phyloP scores from a whole-genome alignment of 2,113 vertebrate species.

The Opisthocomus hoazin region DNA sequence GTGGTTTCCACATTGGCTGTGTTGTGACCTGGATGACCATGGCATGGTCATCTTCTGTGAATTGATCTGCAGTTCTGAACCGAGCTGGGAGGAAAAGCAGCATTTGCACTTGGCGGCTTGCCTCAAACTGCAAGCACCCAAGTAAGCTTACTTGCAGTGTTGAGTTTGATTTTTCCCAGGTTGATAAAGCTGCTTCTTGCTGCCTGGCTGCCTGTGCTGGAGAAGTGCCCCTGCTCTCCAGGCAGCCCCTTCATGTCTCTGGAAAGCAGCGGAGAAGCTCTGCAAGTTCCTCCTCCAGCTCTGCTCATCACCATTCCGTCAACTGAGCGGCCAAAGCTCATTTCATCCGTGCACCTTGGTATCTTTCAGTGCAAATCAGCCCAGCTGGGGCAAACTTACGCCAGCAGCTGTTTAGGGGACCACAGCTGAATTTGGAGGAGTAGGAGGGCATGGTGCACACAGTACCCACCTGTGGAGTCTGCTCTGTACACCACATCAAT shows the following conservation, averaged over 20 bases:
- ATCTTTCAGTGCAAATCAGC: not conserved
- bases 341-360: accelerated
- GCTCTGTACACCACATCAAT: not conserved
- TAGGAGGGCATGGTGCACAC: not conserved
- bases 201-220: too few relatives aligned
- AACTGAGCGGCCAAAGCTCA: not conserved
- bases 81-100: too few relatives aligned
- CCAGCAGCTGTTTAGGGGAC: not conserved
- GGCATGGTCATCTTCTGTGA: too few relatives aligned
- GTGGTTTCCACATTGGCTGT: too few relatives aligned
- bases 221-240: not conserved
- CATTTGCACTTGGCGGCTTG: too few relatives aligned
- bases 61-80: too few relatives aligned
- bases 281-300: not conserved
- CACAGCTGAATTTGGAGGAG: not conserved
- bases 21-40: too few relatives aligned
- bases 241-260: not conserved
- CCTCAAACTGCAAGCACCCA: too few relatives aligned
- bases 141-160: too few relatives aligned
- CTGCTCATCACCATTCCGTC: not conserved
- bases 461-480: not conserved
- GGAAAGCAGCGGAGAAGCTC: not conserved
- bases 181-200: not conserved
- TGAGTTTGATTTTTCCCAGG: too few relatives aligned
- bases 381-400: not conserved